Percentiles rank a stretch among this genome's conserved stretches.
Conservation (phyloP, 2,113 vertebrate species). For the Syrrhaptes paradoxus region DNA sequence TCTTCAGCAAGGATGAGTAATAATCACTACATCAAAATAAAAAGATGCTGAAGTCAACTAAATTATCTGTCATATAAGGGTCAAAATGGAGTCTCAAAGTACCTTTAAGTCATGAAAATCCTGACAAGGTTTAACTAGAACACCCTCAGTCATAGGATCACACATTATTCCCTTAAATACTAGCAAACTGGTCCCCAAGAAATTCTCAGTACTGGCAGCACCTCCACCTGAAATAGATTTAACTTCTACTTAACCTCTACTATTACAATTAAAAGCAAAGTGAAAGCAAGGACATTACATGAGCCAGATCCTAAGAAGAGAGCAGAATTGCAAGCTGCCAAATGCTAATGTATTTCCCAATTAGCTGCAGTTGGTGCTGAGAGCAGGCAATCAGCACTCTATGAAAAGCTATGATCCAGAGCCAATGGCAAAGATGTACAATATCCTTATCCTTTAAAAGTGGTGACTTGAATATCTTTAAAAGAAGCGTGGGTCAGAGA, state of each 20-base stretch:
- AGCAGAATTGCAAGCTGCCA: conserved; percentile 6
- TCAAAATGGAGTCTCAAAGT: background rate
- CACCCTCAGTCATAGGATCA: background rate
- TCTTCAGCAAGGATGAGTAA: background rate
- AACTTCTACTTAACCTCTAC: conserved; percentile 18
- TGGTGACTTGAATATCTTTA: background rate
- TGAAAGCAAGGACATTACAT: conserved; percentile 6
- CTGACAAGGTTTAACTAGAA: background rate
- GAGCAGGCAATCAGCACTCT: background rate
- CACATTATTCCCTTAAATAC: background rate
- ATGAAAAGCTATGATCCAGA: background rate
- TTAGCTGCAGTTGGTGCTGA: background rate
- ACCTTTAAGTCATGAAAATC: background rate
- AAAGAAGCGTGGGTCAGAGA: background rate
- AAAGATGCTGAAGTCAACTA: background rate
- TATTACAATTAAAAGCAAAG: conserved; percentile 8
- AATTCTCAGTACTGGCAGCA: background rate
- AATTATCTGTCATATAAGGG: background rate
- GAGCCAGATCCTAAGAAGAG: background rate
- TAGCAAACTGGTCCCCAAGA: background rate
- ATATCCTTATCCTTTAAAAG: background rate
- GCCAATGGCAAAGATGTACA: background rate
- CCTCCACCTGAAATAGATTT: background rate
- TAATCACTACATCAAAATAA: background rate
- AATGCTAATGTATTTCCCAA: conserved; percentile 12